Conservation (phyloP, 1,140 invertebrate species). For the Trichogramma pretiosum region DNA sequence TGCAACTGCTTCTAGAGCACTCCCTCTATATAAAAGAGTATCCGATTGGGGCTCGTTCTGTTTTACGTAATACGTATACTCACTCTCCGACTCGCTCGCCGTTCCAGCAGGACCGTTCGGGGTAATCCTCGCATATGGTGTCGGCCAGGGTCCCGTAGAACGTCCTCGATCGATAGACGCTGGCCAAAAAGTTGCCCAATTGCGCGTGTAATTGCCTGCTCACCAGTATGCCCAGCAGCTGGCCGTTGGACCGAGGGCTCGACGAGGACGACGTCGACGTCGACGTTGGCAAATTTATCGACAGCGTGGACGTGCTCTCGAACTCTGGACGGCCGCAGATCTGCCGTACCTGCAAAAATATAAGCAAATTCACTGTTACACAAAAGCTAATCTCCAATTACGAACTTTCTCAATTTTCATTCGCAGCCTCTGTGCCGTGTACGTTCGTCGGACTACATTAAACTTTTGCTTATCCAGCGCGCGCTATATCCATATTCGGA, state of each 20-base stretch:
- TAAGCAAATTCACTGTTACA: background rate
- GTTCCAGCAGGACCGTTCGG: constrained; percentile 58
- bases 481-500: no score
- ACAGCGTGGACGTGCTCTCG: constrained; percentile 12
- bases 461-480: no score
- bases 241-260: background rate
- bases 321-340: constrained; percentile 35
- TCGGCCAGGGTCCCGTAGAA: constrained; percentile 64
- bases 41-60: no score
- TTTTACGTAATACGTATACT: no score
- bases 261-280: constrained; percentile 8
- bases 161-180: constrained; percentile 56
- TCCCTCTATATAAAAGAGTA: no score
- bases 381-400: no score
- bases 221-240: constrained; percentile 16
- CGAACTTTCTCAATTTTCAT: no score
- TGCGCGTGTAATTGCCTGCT: constrained; percentile 38
- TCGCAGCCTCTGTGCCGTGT: no score
- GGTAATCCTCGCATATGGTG: constrained; percentile 53
- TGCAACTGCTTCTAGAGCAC: no score
- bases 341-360: constrained; percentile 32
- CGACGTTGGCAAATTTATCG: constrained; percentile 3
- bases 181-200: constrained; percentile 56
- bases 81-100: constrained; percentile 65
- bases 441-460: no score